Evolutionary conservation across 2,888 invertebrate genomes (phyloP), one percentile per base, ranked within the genome.

Genomic region (Thera britannica): DNA sequence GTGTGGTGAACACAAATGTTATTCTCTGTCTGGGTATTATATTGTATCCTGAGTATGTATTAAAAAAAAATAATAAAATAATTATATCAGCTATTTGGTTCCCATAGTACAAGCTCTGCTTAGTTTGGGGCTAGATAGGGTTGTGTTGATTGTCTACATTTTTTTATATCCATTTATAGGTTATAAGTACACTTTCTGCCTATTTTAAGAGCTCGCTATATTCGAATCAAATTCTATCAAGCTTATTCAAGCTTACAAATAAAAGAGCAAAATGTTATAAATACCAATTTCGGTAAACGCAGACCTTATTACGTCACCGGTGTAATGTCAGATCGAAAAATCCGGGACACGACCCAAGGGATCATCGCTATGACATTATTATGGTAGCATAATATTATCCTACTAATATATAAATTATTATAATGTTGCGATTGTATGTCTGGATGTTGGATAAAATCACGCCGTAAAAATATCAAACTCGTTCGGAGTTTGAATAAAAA

Each of bases 321-420:
- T 52, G 67, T 71, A 66, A 69, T 61, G 56, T 61, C 65, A 59
- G 64, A 70, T 56, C 44, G 65, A 54, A 67, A 70, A 72, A 72
- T 64, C 71, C 65, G 51, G 72, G 57, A 56, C 72, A 55, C 48
- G 63, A 65, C 74, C 66, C 62, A 52, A 36, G 74, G 71, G 74
- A 72, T 63, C 57, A 56, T 12, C 65, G 51, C 56, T 59, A 67
- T 63, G 67, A 57, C 57, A 65, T 64, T 72, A 67, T 57, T 56
- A 67, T 62, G 58, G 60, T 51, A 70, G 61, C 34, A 23, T 51
- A 60, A 52, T 62, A 56, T 35, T 48, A 58, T 58, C 38, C 38
- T 38, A 51, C 38, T 52, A 52, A 52, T 52, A 52, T 52, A 8
- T 46, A 46, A 2, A 46, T 46, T 46, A 46, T 52, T 46, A 46